Evolutionary conservation across 2,888 invertebrate genomes (phyloP).

Genomic region (Eupithecia subfuscata): DNA sequence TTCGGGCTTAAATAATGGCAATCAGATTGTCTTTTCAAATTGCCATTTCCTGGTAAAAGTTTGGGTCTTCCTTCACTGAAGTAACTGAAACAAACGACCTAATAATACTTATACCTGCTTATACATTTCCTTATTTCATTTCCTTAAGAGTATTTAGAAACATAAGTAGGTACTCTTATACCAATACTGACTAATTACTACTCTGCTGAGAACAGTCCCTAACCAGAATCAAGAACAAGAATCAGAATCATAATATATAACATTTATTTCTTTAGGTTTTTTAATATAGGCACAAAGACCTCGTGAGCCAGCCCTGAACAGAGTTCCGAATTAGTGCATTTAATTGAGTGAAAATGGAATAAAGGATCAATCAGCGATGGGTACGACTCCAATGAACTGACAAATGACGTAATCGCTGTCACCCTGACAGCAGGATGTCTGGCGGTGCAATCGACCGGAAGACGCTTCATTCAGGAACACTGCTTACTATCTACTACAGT

Average conservation of each 20-base stretch:
- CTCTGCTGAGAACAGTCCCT: neutral
- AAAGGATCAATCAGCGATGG: conserved; percentile 57
- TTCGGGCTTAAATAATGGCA: neutral
- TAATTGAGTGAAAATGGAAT: conserved; percentile 70
- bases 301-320: neutral
- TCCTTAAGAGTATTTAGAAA: too few relatives aligned
- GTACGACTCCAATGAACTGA: conserved; percentile 47
- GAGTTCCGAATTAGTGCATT: conserved; percentile 60
- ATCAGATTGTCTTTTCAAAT: neutral
- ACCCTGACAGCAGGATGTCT: conserved; percentile 11
- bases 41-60: neutral
- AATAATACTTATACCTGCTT: too few relatives aligned
- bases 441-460: neutral
- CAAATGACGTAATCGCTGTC: conserved; percentile 48
- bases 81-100: too few relatives aligned
- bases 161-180: too few relatives aligned
- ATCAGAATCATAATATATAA: too few relatives aligned
- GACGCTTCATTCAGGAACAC: neutral
- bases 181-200: neutral
- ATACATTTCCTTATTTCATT: too few relatives aligned
- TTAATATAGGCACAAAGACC: too few relatives aligned
- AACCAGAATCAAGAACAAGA: neutral
- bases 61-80: neutral
- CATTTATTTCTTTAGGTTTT: too few relatives aligned
- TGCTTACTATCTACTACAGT: too few relatives aligned